These are phyloP conservation scores for Limosa lapponica DNA, from an alignment of 2,797 vertebrate species.

Conservation along the genomic window DNA sequence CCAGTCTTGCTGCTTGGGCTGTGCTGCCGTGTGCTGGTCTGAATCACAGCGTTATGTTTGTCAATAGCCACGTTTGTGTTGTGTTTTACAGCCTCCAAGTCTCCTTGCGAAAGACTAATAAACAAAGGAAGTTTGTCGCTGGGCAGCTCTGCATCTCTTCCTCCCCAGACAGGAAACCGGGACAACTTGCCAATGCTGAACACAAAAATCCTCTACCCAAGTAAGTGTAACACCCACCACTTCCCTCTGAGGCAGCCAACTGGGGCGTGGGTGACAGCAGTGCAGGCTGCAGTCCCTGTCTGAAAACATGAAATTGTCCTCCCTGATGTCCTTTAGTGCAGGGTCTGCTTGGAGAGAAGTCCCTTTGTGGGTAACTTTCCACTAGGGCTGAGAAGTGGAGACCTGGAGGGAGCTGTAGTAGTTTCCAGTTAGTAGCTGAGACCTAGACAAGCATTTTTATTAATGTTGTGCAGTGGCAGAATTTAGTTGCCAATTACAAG, in stretches of 20 bases:
- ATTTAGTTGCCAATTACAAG: neutral
- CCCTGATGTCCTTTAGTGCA: neutral
- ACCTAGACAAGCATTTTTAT: neutral
- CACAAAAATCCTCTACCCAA: constrained; percentile 90
- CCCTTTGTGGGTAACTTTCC: neutral
- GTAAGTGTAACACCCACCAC: constrained; percentile 75
- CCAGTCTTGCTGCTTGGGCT: neutral
- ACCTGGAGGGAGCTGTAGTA: neutral
- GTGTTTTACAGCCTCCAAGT: constrained; percentile 82
- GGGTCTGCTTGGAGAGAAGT: neutral
- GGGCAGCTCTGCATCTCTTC: constrained; percentile 90
- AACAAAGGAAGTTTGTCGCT: constrained; percentile 85
- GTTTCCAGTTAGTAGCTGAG: neutral
- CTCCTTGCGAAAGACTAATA: constrained; percentile 90
- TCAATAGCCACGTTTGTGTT: neutral
- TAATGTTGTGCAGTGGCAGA: neutral
- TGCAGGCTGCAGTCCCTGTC: neutral
- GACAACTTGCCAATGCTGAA: constrained; percentile 90
- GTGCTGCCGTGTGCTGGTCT: neutral
- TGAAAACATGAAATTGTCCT: neutral
- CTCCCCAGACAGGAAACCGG: constrained; percentile 85
- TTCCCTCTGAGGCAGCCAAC: neutral
- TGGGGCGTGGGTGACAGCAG: neutral
- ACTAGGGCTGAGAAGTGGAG: neutral
- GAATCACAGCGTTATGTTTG: neutral